Conservation (phyloP, 2,797 vertebrate genomes). For the Acanthurus tractus region DNA sequence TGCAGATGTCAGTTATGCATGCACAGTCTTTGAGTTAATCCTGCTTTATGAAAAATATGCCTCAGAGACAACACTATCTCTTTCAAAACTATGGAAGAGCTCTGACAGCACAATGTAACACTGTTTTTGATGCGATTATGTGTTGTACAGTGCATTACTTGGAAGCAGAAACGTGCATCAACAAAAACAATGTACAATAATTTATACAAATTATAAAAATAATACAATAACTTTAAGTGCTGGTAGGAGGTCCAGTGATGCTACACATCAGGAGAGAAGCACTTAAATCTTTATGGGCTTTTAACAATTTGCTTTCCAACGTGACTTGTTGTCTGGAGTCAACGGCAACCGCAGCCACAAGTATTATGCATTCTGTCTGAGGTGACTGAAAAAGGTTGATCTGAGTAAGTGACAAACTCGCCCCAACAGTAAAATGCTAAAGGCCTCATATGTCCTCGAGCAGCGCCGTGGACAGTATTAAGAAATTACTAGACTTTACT, state of each 20-base stretch:
- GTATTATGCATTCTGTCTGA: background rate
- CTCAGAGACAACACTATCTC: background rate
- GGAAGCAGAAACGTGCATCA: constrained; percentile 28
- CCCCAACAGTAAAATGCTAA: background rate
- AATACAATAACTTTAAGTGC: background rate
- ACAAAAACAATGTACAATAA: background rate
- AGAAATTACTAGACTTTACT: background rate
- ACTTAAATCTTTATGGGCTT: background rate
- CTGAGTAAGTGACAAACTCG: background rate
- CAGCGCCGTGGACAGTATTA: background rate
- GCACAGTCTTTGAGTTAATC: background rate
- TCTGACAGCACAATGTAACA: background rate
- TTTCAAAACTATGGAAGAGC: constrained; percentile 26
- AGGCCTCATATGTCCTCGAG: background rate
- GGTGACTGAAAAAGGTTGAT: constrained; percentile 1
- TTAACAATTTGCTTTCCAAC: background rate
- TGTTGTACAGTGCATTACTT: constrained; percentile 2
- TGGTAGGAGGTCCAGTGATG: background rate
- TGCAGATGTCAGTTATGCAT: background rate
- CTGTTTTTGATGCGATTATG: background rate
- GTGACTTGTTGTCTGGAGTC: background rate
- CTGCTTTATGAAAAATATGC: background rate
- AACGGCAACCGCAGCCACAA: background rate
- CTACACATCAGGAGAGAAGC: background rate
- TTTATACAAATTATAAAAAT: background rate